phyloP scores from a whole-genome alignment of 1,140 invertebrate genomes.

The Eumeta japonica region DNA sequence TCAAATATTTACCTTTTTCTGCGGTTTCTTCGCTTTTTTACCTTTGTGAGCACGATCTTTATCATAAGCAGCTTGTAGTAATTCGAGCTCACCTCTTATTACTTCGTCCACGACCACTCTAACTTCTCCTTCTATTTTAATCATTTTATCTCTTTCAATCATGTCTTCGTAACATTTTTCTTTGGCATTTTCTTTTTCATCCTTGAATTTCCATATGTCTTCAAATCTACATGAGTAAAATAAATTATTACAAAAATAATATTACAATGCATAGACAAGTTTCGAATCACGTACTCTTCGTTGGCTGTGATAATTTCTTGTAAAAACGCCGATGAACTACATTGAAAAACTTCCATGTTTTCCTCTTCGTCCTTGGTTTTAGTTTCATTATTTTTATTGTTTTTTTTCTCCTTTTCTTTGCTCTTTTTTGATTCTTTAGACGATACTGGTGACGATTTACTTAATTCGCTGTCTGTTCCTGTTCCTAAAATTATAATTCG shows the following conservation, averaged over 20 bases:
- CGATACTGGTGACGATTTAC: conserved; percentile 72
- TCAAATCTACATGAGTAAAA: no score
- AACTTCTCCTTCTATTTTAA: conserved; percentile 81
- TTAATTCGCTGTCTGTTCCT: conserved; percentile 73
- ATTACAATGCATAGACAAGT: conserved; percentile 68
- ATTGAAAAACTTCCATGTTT: conserved; percentile 57
- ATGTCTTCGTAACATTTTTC: conserved; percentile 74
- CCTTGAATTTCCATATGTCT: conserved; percentile 78
- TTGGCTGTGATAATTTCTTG: conserved; percentile 60
- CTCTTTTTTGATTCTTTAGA: conserved; percentile 77
- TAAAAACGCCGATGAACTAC: conserved; percentile 58
- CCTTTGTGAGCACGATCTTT: conserved; percentile 71
- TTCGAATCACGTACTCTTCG: conserved; percentile 63
- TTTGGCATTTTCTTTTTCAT: conserved; percentile 67
- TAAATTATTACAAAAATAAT: neutral
- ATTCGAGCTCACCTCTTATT: conserved; percentile 79
- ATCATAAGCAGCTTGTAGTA: conserved; percentile 78
- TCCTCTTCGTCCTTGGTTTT: conserved; percentile 64
- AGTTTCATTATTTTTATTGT: conserved; percentile 41
- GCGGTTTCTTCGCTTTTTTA: conserved; percentile 73
- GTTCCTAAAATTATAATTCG: conserved; percentile 25
- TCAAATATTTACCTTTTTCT: conserved; percentile 65
- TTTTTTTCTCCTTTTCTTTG: conserved; percentile 60
- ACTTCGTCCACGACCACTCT: conserved; percentile 83
- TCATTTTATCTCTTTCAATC: conserved; percentile 79